Conservation (phyloP, 53 echinoderm and acorn worm species). For the Zoroaster sp. region DNA sequence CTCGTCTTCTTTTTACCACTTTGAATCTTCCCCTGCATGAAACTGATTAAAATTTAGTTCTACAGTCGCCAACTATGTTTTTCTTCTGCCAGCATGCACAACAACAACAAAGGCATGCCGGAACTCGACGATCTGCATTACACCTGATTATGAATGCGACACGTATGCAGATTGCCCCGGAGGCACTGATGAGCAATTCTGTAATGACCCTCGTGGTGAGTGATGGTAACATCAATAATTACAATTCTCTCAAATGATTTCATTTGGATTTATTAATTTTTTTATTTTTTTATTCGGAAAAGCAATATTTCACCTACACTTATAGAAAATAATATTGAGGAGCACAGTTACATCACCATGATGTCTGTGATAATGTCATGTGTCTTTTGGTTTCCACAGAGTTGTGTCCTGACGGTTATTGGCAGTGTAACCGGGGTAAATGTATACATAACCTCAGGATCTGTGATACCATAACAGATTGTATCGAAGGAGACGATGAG, state of each 20-base stretch:
- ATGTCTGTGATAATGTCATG: too few relatives aligned
- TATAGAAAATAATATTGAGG: too few relatives aligned
- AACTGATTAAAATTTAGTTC: too few relatives aligned
- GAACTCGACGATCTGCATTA: background rate
- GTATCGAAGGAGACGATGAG: constrained; percentile 23
- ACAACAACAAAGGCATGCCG: background rate
- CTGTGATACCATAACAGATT: constrained; percentile 49
- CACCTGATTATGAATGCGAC: constrained; percentile 2
- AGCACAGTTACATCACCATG: too few relatives aligned
- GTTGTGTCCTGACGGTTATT: constrained; percentile 36
- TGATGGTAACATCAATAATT: background rate
- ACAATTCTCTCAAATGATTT: too few relatives aligned
- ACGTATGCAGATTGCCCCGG: background rate
- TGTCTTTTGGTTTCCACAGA: background rate
- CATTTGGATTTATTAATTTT: too few relatives aligned
- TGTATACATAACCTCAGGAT: constrained; percentile 23
- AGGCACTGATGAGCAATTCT: constrained; percentile 35
- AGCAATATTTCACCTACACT: too few relatives aligned
- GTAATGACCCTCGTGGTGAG: constrained; percentile 27
- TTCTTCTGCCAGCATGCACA: background rate
- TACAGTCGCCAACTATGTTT: background rate
- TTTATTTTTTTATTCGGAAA: too few relatives aligned
- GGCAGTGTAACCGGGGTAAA: constrained; percentile 13
- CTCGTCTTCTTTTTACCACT: too few relatives aligned
- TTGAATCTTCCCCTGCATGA: too few relatives aligned